Percentiles rank a stretch among this genome's conserved stretches.
Conservation (phyloP, 2,888 invertebrate genomes). For the Odontocolon sp. region DNA sequence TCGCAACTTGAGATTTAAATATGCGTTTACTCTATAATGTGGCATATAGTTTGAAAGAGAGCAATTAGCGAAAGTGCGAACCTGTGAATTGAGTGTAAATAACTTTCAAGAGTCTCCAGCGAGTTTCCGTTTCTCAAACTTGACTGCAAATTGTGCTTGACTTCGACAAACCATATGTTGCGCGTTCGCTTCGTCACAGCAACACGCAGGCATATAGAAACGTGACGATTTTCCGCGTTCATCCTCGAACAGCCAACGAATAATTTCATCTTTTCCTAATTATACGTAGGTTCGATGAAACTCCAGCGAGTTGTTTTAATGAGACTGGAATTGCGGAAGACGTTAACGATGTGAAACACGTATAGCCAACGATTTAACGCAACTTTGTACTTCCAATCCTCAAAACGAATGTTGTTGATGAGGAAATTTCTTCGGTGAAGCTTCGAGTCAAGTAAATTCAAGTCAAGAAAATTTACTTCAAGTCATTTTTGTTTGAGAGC, state of each 20-base stretch:
- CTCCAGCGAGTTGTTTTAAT: background rate
- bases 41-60: constrained; percentile 15
- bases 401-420: background rate
- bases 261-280: background rate
- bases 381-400: background rate
- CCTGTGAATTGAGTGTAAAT: constrained; percentile 8
- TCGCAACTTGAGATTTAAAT: constrained; percentile 11
- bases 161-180: background rate
- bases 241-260: background rate
- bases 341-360: background rate
- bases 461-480: no score
- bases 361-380: background rate
- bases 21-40: background rate
- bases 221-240: background rate
- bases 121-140: background rate
- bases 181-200: background rate
- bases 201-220: background rate
- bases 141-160: constrained; percentile 10
- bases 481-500: no score
- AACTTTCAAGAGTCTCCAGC: constrained; percentile 14
- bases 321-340: background rate
- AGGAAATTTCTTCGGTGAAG: background rate
- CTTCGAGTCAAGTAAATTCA: no score
- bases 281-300: background rate
- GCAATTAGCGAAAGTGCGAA: constrained; percentile 23